Evolutionary conservation across 2,113 vertebrate genomes (phyloP).

Genomic region (Acanthochromis polyacanthus): DNA sequence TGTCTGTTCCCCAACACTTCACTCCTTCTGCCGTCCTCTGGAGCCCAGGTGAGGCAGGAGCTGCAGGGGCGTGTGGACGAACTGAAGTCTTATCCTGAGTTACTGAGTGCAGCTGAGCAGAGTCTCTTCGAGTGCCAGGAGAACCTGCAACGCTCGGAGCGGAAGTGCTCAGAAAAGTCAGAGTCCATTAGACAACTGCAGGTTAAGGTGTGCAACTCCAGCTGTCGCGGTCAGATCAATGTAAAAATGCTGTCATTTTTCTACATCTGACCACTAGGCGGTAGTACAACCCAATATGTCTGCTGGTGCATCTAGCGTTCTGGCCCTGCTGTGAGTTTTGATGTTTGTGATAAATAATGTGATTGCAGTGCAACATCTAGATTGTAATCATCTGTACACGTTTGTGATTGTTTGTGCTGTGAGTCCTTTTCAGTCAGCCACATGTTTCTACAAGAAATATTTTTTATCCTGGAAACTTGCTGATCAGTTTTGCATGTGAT

Average conservation of each 20-base stretch:
- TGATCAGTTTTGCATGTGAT: constrained; percentile 27
- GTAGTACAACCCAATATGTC: constrained; percentile 26
- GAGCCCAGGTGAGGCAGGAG: constrained; percentile 85
- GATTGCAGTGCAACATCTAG: constrained; percentile 37
- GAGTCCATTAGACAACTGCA: constrained; percentile 84
- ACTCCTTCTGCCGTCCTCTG: constrained; percentile 31
- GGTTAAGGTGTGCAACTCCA: constrained; percentile 82
- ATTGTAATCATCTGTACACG: background rate
- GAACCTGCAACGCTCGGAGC: constrained; percentile 77
- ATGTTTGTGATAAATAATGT: constrained; percentile 25
- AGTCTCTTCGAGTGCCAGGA: constrained; percentile 83
- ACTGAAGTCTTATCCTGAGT: constrained; percentile 79
- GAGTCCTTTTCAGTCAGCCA: background rate
- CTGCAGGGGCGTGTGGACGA: constrained; percentile 79
- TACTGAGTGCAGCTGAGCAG: constrained; percentile 80
- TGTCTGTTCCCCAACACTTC: constrained; percentile 40
- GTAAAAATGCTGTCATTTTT: constrained; percentile 31
- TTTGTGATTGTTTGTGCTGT: constrained; percentile 39
- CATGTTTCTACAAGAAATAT: background rate
- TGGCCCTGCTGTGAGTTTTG: constrained; percentile 50
- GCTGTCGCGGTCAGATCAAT: constrained; percentile 22
- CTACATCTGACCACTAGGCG: constrained; percentile 67
- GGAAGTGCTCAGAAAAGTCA: constrained; percentile 78
- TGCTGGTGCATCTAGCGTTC: background rate
- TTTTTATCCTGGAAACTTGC: background rate